Evolutionary conservation across 1,140 invertebrate genomes (phyloP), one percentile per base, ranked within the genome.

Genomic region (Meloidogyne floridensis): DNA sequence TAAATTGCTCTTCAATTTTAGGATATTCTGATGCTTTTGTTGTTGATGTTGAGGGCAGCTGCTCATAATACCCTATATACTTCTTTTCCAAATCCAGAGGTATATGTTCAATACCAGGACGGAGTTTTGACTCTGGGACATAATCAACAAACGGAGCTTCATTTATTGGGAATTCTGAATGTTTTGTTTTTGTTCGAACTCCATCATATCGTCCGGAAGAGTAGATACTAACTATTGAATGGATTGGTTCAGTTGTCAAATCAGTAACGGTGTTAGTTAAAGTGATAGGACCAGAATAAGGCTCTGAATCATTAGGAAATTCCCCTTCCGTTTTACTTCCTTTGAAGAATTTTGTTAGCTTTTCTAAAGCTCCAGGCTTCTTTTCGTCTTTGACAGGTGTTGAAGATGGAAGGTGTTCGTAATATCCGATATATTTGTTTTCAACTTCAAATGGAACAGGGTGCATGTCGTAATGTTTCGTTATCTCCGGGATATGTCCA

Each of bases 271-370:
- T 51, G 1, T 15, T 9, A 5, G 82, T 83, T 1, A 32, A 43
- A 73, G 11, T 15, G 15, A 15, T 18, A 1, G 32, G 32, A 1
- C 82, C 82, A 3, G 20, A 42, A 54, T 75, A 83, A 15, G 47
- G 81, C 18, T 53, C 70, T 13, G 73, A 70, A 32, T 42, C 8
- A n/a, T 3, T 8, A 32, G 82, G 69, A 42, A 83, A 53, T 84
- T 71, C 54, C 81, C 82, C 47, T 47, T 5, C 47, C 3, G 47
- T 47, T 47, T 47, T 47, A 8, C 56, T 59, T 59, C 13, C 13
- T 59, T 13, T 65, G 0, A 65, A 65, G n/a, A n/a, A 7, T 0
- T 65, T 65, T 18, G 59, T 18, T n/a, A 65, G 2, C 8, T 65
- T 54, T 56, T 77, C 75, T 42, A 77, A 71, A 8, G 75, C 18